Conservation (phyloP, 2,113 vertebrate species). For the Uropsilus gracilis region DNA sequence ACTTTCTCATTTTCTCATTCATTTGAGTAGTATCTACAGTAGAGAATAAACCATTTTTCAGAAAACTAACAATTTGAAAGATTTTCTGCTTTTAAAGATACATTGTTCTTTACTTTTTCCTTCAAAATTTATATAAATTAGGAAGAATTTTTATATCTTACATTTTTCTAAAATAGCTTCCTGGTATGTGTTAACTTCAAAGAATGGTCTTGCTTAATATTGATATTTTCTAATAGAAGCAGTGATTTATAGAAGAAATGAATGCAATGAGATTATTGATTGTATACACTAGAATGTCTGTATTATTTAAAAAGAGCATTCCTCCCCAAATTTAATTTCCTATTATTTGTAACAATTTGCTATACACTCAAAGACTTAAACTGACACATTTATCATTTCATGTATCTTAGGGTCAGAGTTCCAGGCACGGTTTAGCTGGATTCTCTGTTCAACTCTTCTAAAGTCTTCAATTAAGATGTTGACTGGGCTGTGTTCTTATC, state of each 20-base stretch:
- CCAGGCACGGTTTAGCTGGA: fast-evolving
- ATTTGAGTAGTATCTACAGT: neutral
- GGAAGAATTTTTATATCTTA: neutral
- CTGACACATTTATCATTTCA: neutral
- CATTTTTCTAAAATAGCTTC: neutral
- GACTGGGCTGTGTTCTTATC: neutral
- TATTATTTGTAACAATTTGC: neutral
- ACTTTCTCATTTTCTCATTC: neutral
- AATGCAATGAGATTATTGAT: neutral
- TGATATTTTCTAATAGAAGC: neutral
- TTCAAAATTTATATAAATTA: neutral
- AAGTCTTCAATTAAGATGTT: neutral
- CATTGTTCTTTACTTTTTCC: neutral
- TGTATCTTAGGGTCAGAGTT: neutral
- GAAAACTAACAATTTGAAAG: neutral
- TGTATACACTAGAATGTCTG: too few relatives aligned
- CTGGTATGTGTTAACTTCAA: neutral
- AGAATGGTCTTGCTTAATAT: neutral
- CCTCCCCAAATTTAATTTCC: neutral
- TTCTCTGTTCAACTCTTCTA: neutral
- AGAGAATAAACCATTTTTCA: neutral
- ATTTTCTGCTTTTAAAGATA: neutral
- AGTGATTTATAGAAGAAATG: neutral
- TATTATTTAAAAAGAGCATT: neutral
- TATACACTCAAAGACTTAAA: neutral